Conservation (phyloP, 2,888 invertebrate genomes). For the Sepioteuthis lessoniana region DNA sequence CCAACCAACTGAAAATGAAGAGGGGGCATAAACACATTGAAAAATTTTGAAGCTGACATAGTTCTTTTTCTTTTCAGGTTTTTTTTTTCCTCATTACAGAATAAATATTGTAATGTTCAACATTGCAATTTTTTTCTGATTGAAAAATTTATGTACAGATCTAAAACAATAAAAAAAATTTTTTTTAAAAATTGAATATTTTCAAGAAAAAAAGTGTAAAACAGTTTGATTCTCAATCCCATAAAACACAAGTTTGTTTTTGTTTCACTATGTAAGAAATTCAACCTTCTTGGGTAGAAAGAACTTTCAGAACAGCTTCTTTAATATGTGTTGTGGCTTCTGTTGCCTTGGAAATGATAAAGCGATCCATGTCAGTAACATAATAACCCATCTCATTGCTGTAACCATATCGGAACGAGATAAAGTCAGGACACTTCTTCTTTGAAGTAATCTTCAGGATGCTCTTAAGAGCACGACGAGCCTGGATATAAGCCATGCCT, state of each 20-base stretch:
- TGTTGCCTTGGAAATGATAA: constrained; percentile 92
- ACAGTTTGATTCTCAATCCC: constrained; percentile 3
- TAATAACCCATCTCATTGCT: constrained; percentile 77
- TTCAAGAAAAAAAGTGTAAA: background rate
- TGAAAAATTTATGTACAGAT: background rate
- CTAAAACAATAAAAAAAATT: constrained; percentile 2
- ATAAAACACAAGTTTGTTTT: background rate
- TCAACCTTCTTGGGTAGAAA: constrained; percentile 71
- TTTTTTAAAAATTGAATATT: background rate
- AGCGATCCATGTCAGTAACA: constrained; percentile 91
- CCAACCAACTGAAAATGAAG: background rate
- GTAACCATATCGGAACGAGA: constrained; percentile 94
- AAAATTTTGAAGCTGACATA: background rate
- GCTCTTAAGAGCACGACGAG: constrained; percentile 89
- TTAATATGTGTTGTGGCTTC: constrained; percentile 92
- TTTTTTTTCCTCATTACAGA: background rate
- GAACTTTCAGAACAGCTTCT: constrained; percentile 85
- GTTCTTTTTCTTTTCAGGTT: background rate
- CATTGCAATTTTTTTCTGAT: background rate
- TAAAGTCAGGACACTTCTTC: constrained; percentile 93
- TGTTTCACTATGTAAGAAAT: background rate
- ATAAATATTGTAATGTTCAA: background rate
- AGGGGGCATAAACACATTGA: background rate
- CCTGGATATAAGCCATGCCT: constrained; percentile 88
- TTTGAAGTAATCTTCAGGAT: constrained; percentile 98